Evolutionary conservation across 2,113 vertebrate species (phyloP).

Genomic region (Oceanites oceanicus): DNA sequence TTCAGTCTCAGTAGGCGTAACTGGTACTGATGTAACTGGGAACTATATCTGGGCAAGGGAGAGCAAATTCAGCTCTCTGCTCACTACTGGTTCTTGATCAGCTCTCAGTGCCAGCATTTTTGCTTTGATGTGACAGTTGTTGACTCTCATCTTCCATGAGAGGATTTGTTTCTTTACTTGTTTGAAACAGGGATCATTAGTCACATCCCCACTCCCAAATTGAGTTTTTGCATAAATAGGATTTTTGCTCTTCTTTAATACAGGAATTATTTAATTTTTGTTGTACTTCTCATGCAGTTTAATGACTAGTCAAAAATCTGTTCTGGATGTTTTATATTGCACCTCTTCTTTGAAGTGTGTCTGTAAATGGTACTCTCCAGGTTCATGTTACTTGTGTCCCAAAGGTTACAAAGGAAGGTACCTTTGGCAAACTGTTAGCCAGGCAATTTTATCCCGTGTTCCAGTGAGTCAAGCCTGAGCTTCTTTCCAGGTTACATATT

Average conservation of each 20-base stretch:
- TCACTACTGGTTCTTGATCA: neutral
- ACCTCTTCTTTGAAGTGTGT: neutral
- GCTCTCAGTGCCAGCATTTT: neutral
- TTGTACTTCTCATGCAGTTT: neutral
- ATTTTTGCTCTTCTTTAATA: neutral
- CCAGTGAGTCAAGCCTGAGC: neutral
- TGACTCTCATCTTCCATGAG: neutral
- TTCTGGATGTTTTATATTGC: neutral
- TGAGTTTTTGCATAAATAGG: neutral
- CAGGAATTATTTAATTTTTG: neutral
- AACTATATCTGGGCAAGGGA: neutral
- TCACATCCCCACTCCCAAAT: neutral
- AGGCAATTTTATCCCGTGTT: neutral
- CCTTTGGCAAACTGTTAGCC: neutral
- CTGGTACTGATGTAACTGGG: neutral
- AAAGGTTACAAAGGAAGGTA: neutral
- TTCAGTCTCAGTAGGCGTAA: neutral
- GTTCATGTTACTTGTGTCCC: neutral
- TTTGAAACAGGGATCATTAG: neutral
- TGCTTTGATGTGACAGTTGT: neutral
- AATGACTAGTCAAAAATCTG: neutral
- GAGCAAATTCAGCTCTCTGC: neutral
- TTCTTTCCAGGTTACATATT: accelerated
- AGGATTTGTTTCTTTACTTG: neutral
- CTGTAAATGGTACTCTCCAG: neutral